Base-by-base conservation (phyloP, 64 coral and sea anemone species). In the Montipora cactus region DNA sequence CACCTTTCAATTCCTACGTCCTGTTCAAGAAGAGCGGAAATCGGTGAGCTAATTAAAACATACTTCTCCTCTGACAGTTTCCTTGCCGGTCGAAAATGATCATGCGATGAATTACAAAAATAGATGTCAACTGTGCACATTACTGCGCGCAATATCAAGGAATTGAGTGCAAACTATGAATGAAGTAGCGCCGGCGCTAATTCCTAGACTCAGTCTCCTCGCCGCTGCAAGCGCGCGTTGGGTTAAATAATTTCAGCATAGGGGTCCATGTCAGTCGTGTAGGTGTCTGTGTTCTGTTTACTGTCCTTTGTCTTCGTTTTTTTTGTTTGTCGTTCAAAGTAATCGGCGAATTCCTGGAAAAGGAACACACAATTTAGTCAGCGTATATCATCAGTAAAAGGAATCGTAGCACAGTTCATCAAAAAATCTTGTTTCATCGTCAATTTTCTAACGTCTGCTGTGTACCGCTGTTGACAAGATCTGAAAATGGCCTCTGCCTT, bases 311-410 rank as follows among this genome's bases (percentile, higher is more conserved):
- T 77, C 75, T 77, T 10, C 57, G 18, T 47, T 89, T 61, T 76
- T 86, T 51, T 71, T 18, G 62, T 71, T 71, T 86, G 82, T 72
- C 81, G 92, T 61, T 21, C 77, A 88, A 88, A 93, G 84, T 79
- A 93, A 52, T 93, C 92, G 23, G 92, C 92, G 88, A 93, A 93
- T 78, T 88, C 84, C 92, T 93, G 66, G 47, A 78, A 93, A 81
- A 88, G 22, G 59, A 93, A 80, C 76, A 71, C 20, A 79, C 68
- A 20, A 2, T 71, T 19, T 3, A 25, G 82, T 66, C 49, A 83
- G 81, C 10, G 7, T 7, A 4, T 68, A 44, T 80, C 59, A 44
- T 80, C 59, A 78, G 76, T 50, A 37, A 0, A 11, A 74, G 52
- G 6, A 7, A 19, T 0, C 37, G 37, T 64, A 14, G 14, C 15